Percentiles rank a stretch among this genome's conserved stretches.
Conservation (phyloP, 2,888 invertebrate genomes). For the Amphimallon solstitiale region DNA sequence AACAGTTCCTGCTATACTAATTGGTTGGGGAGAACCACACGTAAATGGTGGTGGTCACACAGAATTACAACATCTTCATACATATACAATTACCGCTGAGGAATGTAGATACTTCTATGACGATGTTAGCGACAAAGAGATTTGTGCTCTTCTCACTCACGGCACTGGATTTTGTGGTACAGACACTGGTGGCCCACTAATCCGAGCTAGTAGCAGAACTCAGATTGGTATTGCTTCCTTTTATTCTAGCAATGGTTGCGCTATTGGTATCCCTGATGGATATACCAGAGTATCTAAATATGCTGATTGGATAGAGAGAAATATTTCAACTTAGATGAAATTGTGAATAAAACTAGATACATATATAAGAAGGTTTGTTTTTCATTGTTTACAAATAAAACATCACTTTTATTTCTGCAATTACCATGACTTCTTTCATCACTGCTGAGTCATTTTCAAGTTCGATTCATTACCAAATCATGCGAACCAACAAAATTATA, state of each 20-base stretch:
- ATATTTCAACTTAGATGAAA: no score
- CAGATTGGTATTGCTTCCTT: conserved; percentile 67
- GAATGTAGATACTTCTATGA: conserved; percentile 65
- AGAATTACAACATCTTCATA: conserved; percentile 67
- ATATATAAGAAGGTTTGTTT: no score
- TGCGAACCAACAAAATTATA: no score
- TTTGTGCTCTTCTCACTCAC: conserved; percentile 68
- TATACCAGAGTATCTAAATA: conserved; percentile 65
- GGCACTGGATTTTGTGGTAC: conserved; percentile 71
- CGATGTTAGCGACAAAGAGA: conserved; percentile 64
- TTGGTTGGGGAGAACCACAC: conserved; percentile 52
- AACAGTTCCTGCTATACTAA: conserved; percentile 30
- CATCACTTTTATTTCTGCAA: no score
- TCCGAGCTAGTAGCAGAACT: conserved; percentile 53
- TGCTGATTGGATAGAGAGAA: conserved; percentile 62
- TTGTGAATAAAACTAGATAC: no score
- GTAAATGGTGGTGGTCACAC: conserved; percentile 68
- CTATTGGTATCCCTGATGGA: conserved; percentile 66
- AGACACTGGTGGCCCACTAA: conserved; percentile 68
- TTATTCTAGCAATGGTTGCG: conserved; percentile 65
- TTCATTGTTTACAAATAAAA: no score
- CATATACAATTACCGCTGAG: conserved; percentile 64
- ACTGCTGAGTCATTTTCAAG: no score
- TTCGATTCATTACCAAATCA: no score
- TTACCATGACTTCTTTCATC: no score